A percentile compares a stretch with the other conserved stretches of the same genome.
These are phyloP conservation scores for Pheucticus melanocephalus DNA, from an alignment of 2,113 vertebrate genomes.

Conservation along the genomic window DNA sequence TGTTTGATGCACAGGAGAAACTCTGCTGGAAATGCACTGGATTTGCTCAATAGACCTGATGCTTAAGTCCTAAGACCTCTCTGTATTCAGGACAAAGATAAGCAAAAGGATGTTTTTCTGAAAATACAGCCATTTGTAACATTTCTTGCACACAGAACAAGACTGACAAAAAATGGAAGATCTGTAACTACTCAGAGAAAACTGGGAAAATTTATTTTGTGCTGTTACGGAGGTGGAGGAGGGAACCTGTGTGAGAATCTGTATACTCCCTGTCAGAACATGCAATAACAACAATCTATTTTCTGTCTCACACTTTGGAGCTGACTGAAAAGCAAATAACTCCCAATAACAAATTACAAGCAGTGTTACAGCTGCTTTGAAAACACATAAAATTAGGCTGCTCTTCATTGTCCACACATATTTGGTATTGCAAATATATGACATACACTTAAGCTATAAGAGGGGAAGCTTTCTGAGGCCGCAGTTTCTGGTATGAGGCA, in stretches of 20 bases:
- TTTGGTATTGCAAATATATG: neutral
- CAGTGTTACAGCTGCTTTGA: rapidly evolving
- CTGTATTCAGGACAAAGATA: neutral
- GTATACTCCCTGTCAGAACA: neutral
- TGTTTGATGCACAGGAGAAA: neutral
- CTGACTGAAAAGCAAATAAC: neutral
- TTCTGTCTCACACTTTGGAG: neutral
- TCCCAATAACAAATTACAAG: neutral
- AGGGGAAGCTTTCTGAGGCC: neutral
- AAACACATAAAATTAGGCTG: neutral
- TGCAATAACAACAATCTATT: neutral
- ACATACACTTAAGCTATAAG: rapidly evolving
- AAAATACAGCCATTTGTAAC: neutral
- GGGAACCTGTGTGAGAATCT: neutral
- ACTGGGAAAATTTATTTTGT: neutral
- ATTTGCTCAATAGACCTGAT: neutral
- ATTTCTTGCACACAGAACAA: neutral
- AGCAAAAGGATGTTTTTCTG: neutral
- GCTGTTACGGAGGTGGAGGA: neutral
- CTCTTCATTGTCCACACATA: rapidly evolving
- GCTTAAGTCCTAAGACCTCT: neutral
- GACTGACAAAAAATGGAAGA: neutral
- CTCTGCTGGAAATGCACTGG: neutral
- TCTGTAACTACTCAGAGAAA: neutral
- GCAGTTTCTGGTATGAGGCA: neutral